Conservation (phyloP, 2,888 invertebrate species). For the Amblyteles armatorius region DNA sequence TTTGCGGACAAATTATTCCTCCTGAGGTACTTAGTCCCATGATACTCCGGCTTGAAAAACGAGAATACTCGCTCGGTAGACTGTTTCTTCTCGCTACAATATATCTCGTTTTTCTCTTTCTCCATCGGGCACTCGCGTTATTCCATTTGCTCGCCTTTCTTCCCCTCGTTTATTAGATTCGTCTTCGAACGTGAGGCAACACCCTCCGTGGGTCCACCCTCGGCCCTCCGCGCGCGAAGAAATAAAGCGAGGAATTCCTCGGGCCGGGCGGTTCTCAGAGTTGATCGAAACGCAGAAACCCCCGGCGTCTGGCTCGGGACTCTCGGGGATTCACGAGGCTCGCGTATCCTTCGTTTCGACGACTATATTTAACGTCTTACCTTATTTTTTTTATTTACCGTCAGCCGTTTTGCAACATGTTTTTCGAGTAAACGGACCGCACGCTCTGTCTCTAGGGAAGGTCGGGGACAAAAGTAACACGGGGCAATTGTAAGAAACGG, state of each 20-base stretch:
- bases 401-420: no score
- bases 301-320: neutral
- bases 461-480: no score
- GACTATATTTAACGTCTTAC: neutral
- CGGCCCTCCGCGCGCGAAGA: constrained; percentile 35
- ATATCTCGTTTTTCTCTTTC: neutral
- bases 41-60: constrained; percentile 39
- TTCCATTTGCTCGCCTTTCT: constrained; percentile 24
- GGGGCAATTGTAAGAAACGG: no score
- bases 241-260: constrained; percentile 20
- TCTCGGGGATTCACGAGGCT: constrained; percentile 42
- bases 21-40: constrained; percentile 34
- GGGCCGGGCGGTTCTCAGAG: constrained; percentile 8
- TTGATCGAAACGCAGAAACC: constrained; percentile 52
- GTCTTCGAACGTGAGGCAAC: constrained; percentile 14
- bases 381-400: neutral
- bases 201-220: neutral
- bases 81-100: neutral
- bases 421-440: neutral
- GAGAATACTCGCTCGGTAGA: constrained; percentile 14
- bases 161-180: constrained; percentile 45
- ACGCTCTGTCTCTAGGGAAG: neutral
- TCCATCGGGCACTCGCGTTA: neutral
- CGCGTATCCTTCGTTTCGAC: constrained; percentile 45
- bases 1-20: constrained; percentile 53